Conservation (phyloP, 2,888 invertebrate species). For the Myopa testacea region DNA sequence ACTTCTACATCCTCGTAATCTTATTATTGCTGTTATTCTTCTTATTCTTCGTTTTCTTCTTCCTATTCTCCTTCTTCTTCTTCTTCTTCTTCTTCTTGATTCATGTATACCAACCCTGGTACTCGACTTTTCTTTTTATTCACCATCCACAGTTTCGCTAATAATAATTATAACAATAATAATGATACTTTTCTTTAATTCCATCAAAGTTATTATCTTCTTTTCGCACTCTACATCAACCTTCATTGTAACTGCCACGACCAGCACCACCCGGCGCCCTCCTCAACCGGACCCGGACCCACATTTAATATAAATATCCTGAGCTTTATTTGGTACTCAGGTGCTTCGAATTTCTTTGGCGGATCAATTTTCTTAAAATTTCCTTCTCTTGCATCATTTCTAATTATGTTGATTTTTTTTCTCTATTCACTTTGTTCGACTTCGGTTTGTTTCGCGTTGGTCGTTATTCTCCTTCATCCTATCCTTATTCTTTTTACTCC, state of each 20-base stretch:
- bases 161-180: constrained; percentile 11
- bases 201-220: constrained; percentile 41
- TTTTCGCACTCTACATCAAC: constrained; percentile 27
- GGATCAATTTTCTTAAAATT: constrained; percentile 7
- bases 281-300: background rate
- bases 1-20: no score
- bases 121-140: no score
- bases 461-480: no score
- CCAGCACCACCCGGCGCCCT: background rate
- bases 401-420: constrained; percentile 37
- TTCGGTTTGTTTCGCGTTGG: background rate
- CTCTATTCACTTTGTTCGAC: background rate
- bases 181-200: constrained; percentile 34
- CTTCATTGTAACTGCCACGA: background rate
- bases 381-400: constrained; percentile 27
- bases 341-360: constrained; percentile 33
- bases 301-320: background rate
- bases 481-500: no score
- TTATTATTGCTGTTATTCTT: background rate
- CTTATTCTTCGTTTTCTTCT: background rate
- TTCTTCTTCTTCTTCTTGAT: no score
- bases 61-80: no score
- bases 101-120: no score
- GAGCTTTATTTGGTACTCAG: constrained; percentile 23
- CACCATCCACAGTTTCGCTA: no score